Base-by-base conservation (phyloP, 2,888 invertebrate species). In the Xestoiulus laeticollis region DNA sequence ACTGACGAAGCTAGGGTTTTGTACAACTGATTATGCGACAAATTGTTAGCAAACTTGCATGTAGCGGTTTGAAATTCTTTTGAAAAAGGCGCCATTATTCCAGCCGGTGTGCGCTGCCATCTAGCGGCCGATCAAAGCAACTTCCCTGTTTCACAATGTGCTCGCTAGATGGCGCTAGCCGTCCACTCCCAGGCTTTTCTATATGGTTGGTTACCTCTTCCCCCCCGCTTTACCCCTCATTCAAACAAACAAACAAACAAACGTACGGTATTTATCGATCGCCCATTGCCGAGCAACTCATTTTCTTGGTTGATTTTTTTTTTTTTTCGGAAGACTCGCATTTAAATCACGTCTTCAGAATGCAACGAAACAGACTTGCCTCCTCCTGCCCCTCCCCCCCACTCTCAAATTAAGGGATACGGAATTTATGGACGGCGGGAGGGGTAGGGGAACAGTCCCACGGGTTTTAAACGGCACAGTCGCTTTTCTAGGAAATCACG, bases 291-390 rank as follows among this genome's bases (percentile, higher is more conserved):
- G 12, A 30, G 48, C 48, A 59, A 59, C 59, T 59, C 59, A n/a
- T 59, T 48, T 78, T 12, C 78, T 78, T 22, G 12, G 78, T 78
- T 78, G 78, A 78, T 78, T 78, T 78, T 78, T 78, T 26, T 78
- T 78, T 78, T 78, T 78, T n/a, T n/a, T n/a, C n/a, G n/a, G 78
- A 78, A 78, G 78, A 78, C 78, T 78, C 30, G 78, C 26, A 78
- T 78, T 78, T 78, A 78, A 78, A 78, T 78, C 78, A 78, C 78
- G 78, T 78, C 78, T 78, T 78, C 26, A 0, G 12, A 78, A 78
- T 10, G 30, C 78, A 78, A 14, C 78, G 22, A 1, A 38, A 38
- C 38, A 38, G 38, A 6, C 48, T n/a, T n/a, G 48, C 48, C 48
- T 19, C 48, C 48, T 48, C n/a, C n/a, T 5, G 38, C 26, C 22